phyloP scores from a whole-genome alignment of 2,888 invertebrate species.

The Sipunculus nudus region DNA sequence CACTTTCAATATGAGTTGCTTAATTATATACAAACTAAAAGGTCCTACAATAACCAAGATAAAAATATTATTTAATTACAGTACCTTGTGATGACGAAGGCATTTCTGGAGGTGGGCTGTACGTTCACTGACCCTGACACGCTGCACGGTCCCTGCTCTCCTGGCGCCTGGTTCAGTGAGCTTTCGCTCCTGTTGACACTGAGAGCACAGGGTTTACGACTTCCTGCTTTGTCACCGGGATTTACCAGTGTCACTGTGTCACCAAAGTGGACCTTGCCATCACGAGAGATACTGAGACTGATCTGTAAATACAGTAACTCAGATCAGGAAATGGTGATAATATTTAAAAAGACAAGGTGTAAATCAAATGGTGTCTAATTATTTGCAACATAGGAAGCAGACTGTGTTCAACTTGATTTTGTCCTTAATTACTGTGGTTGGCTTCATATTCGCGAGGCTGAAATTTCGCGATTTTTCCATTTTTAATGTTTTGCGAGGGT shows the following conservation, averaged over 20 bases:
- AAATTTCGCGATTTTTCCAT: no score
- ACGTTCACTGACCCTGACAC: conserved; percentile 42
- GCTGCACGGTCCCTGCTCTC: conserved; percentile 43
- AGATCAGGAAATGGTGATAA: neutral
- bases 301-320: conserved; percentile 37
- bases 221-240: conserved; percentile 41
- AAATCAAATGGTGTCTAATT: no score
- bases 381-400: no score
- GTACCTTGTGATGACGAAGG: conserved; percentile 57
- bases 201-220: conserved; percentile 49
- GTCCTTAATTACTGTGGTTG: no score
- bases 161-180: conserved; percentile 38
- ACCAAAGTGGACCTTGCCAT: conserved; percentile 61
- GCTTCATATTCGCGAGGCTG: no score
- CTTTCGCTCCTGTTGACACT: conserved; percentile 45
- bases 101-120: conserved; percentile 46
- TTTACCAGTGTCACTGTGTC: conserved; percentile 57
- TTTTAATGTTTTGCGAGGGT: no score
- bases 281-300: conserved; percentile 54
- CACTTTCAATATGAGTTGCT: no score
- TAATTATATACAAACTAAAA: no score
- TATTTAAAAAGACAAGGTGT: neutral
- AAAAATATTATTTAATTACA: no score
- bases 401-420: no score
- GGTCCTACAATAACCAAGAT: no score